These are phyloP conservation scores for Salvelinus fontinalis DNA, from an alignment of 2,113 vertebrate genomes.

Conservation along the genomic window DNA sequence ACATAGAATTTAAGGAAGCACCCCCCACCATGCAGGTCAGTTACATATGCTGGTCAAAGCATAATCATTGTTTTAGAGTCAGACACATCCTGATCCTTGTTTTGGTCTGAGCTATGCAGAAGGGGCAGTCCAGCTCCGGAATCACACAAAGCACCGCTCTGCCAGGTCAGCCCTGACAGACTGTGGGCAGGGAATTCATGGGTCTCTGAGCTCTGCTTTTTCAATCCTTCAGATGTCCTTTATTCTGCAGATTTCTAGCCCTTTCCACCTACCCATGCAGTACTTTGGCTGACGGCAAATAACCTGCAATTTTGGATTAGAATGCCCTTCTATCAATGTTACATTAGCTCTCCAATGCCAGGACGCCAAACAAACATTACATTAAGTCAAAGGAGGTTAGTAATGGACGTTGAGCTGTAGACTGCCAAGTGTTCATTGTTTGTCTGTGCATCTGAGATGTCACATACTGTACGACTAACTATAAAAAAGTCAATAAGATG, in stretches of 20 bases:
- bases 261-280: constrained; percentile 48
- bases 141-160: constrained; percentile 62
- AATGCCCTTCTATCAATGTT: no score
- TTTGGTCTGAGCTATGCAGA: constrained; percentile 24
- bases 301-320: neutral
- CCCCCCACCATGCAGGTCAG: constrained; percentile 44
- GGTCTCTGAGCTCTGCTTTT: constrained; percentile 38
- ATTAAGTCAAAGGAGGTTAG: no score
- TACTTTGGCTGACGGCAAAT: neutral
- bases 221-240: constrained; percentile 56
- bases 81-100: constrained; percentile 56
- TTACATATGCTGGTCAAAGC: constrained; percentile 32
- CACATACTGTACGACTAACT: neutral
- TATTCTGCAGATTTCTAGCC: constrained; percentile 40
- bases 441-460: neutral
- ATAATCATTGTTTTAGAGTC: constrained; percentile 43
- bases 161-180: constrained; percentile 39
- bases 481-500: neutral
- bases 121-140: constrained; percentile 44
- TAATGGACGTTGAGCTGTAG: neutral
- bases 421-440: neutral
- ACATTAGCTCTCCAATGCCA: neutral
- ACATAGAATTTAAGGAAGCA: no score
- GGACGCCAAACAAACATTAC: neutral
- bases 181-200: constrained; percentile 49